A percentile compares a stretch with the other conserved stretches of the same genome.
phyloP scores from a whole-genome alignment of 2,797 vertebrate genomes.

The Prunella strophiata region DNA sequence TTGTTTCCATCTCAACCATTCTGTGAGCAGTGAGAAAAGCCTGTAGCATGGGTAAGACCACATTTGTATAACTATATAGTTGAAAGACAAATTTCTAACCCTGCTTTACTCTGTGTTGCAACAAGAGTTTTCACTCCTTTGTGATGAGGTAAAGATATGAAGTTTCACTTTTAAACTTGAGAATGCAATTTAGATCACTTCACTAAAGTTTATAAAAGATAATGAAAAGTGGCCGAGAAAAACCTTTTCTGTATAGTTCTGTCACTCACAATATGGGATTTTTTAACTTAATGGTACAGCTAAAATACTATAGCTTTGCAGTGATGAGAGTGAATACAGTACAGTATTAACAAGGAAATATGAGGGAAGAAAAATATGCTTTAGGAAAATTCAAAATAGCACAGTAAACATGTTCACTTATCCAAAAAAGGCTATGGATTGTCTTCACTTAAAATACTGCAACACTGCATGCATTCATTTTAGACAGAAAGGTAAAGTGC shows the following conservation, averaged over 20 bases:
- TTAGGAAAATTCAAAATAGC: neutral
- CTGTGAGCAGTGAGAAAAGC: neutral
- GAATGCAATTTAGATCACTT: neutral
- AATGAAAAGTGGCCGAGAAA: neutral
- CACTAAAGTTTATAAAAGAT: neutral
- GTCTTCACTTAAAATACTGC: neutral
- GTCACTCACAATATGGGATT: neutral
- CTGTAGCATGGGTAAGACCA: neutral
- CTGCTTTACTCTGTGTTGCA: neutral
- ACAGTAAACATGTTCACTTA: neutral
- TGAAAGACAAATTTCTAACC: neutral
- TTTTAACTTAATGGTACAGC: neutral
- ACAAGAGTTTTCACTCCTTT: neutral
- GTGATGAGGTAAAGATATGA: accelerated
- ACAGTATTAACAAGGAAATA: neutral
- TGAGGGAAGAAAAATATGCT: neutral
- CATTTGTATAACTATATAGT: neutral
- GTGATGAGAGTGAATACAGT: neutral
- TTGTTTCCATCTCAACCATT: neutral
- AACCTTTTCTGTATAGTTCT: neutral
- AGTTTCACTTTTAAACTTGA: neutral
- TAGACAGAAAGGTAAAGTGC: neutral
- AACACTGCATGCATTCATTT: neutral
- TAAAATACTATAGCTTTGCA: neutral
- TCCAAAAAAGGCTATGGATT: neutral